Base-by-base conservation (phyloP, 2,888 invertebrate genomes). In the Allacma fusca region DNA sequence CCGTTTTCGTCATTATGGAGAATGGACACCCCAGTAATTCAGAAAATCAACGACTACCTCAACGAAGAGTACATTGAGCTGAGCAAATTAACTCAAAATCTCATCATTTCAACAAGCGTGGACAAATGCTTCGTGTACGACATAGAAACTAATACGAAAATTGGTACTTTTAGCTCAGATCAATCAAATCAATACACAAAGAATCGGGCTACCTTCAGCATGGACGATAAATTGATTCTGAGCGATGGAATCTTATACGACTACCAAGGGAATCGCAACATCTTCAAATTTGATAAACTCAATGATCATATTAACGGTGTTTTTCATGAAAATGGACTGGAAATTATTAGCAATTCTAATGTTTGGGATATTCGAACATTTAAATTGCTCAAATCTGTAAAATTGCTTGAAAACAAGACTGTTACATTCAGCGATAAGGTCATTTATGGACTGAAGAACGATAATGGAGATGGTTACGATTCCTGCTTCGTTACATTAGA, bases 361-460 rank as follows among this genome's bases (percentile, higher is more conserved):
- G 96, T 98, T 75, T 99, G 98, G 98, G 99, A 99, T 87, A 87
- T 98, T 29, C 89, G 98, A 83, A 97, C 97, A 62, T 98, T 96
- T 87, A 95, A 97, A 86, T 88, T 99, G 62, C 88, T 99, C 44
- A 92, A 96, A 86, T 98, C 98, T 0, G 97, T 99, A 72, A 95
- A 97, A 0, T 92, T 94, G 0, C 88, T 99, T 80, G 96, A 98
- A 86, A 95, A 96, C 86, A 96, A 96, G 82, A 91, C 92, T 86
- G 91, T 97, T 34, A 90, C 92, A 79, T 99, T 99, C 88, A 97
- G 96, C 78, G 92, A 94, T 1, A 92, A 92, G 84, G 93, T 95
- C 34, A 91, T 98, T 79, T 98, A 97, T 88, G 96, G 96, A 19
- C 91, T 94, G 34, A 91, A 92, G 43, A 89, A 93, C 79, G 94